Conservation (phyloP, 2,888 invertebrate species). For the Toxonevra muliebris region DNA sequence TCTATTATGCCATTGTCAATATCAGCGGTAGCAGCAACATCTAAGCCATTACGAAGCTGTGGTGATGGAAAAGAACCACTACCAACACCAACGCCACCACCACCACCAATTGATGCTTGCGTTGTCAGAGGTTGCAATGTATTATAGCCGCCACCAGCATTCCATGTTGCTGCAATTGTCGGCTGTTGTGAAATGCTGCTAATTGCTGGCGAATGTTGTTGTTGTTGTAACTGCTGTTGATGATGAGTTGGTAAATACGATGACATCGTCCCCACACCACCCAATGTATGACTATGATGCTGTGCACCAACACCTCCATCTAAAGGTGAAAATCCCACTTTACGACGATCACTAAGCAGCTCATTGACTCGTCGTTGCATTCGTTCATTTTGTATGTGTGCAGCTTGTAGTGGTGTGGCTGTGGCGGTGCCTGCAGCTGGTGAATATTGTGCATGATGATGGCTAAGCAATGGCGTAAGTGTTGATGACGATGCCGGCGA, state of each 20-base stretch:
- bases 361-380: slow-evolving; percentile 63
- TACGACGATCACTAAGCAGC: slow-evolving; percentile 58
- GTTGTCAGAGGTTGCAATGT: slow-evolving; percentile 29
- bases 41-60: slow-evolving; percentile 22
- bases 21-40: slow-evolving; percentile 18
- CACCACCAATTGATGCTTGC: slow-evolving; percentile 29
- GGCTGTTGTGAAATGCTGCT: slow-evolving; percentile 35
- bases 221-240: slow-evolving; percentile 38
- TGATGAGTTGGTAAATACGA: slow-evolving; percentile 27
- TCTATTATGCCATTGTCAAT: slow-evolving; percentile 42
- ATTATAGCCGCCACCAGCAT: slow-evolving; percentile 27
- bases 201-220: slow-evolving; percentile 50
- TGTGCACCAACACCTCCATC: slow-evolving; percentile 44
- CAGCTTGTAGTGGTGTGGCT: slow-evolving; percentile 48
- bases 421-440: slow-evolving; percentile 40
- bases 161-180: slow-evolving; percentile 27
- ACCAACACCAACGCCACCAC: slow-evolving; percentile 25
- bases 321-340: slow-evolving; percentile 61
- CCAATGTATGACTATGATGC: neutral
- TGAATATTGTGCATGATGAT: slow-evolving; percentile 48
- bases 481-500: slow-evolving; percentile 30
- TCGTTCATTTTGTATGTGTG: slow-evolving; percentile 60
- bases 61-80: slow-evolving; percentile 29
- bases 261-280: slow-evolving; percentile 20
- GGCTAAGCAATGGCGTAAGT: slow-evolving; percentile 34